Base-by-base conservation (phyloP, 2,888 invertebrate species). In the Coelinius sp. region DNA sequence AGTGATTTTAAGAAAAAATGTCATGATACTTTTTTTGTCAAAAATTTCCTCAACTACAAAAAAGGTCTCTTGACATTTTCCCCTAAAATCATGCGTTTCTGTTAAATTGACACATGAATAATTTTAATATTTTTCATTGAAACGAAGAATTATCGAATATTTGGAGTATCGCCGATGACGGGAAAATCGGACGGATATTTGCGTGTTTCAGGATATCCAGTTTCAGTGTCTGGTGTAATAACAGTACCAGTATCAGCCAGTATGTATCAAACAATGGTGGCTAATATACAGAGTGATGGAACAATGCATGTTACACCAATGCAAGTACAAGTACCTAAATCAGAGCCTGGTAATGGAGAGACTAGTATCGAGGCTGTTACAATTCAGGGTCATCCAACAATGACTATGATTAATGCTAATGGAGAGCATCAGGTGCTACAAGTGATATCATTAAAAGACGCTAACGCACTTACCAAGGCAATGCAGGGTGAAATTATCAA, bases 191-290 rank as follows among this genome's bases (percentile, higher is more conserved):
- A 79, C 62, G 88, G 88, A 77, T 88, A 87, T 81, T 82, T 83
- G 76, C 79, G 80, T 83, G 86, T 87, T 85, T 77, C 90, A 93
- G 93, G 92, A 22, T 93, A 93, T 89, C 94, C 94, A 65, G 93
- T 95, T 81, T 93, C 94, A 79, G 96, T 96, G 82, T 94, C 96
- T 83, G 97, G 97, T 74, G 97, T 98, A 90, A 97, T 98, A 87
- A 97, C 97, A 69, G 95, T 98, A 82, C 98, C 98, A 70, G 96
- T 98, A 76, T 95, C 96, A 52, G 95, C 95, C 72, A 95, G 96
- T 75, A 96, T 98, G 94, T 98, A 98, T 90, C 97, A 98, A 90
- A 95, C 96, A 73, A 97, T 97, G 91, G 95, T 97, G 85, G 95
- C 97, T 70, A 95, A 95, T 88, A 95, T 96, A 87, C 94, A 95